A percentile compares a stretch with the other conserved stretches of the same genome.
These are phyloP conservation scores for Brachionus koreanus DNA, from an alignment of 1,140 invertebrate species.

Conservation along the genomic window DNA sequence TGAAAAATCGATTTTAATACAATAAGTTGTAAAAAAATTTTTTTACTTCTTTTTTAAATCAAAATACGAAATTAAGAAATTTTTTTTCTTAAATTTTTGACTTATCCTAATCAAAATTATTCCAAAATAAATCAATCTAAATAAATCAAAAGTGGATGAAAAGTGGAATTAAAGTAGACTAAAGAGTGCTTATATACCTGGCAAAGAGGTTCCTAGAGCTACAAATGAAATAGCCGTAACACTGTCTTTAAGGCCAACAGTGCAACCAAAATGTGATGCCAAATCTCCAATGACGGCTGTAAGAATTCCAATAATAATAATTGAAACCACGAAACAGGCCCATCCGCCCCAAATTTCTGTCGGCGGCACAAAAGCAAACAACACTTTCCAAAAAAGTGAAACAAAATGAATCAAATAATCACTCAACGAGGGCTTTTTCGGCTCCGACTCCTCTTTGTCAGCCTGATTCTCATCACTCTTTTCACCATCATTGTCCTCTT, in stretches of 20 bases:
- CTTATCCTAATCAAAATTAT: too few species aligned
- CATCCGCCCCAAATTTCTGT: slow-evolving; percentile 77
- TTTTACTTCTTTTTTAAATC: too few species aligned
- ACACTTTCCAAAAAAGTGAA: slow-evolving; percentile 93
- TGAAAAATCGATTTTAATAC: too few species aligned
- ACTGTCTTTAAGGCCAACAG: slow-evolving; percentile 88
- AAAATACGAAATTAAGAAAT: too few species aligned
- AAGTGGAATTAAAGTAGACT: too few species aligned
- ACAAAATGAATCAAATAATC: slow-evolving; percentile 94
- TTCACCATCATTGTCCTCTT: slow-evolving; percentile 65
- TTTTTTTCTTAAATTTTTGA: too few species aligned
- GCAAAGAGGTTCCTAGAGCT: slow-evolving; percentile 89
- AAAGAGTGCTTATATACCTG: slow-evolving; percentile 65
- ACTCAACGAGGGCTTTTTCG: slow-evolving; percentile 69
- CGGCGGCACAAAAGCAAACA: slow-evolving; percentile 94
- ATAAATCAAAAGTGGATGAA: too few species aligned
- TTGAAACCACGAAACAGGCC: slow-evolving; percentile 85
- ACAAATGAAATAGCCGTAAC: slow-evolving; percentile 95
- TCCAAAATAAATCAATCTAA: too few species aligned
- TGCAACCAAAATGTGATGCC: slow-evolving; percentile 92
- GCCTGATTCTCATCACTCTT: slow-evolving; percentile 55
- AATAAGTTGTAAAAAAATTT: too few species aligned
- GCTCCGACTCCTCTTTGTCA: slow-evolving; percentile 57
- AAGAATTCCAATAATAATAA: slow-evolving; percentile 84
- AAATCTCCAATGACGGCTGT: slow-evolving; percentile 93